Evolutionary conservation across 2,888 invertebrate genomes (phyloP).

Genomic region (Oegoconia quadripuncta): DNA sequence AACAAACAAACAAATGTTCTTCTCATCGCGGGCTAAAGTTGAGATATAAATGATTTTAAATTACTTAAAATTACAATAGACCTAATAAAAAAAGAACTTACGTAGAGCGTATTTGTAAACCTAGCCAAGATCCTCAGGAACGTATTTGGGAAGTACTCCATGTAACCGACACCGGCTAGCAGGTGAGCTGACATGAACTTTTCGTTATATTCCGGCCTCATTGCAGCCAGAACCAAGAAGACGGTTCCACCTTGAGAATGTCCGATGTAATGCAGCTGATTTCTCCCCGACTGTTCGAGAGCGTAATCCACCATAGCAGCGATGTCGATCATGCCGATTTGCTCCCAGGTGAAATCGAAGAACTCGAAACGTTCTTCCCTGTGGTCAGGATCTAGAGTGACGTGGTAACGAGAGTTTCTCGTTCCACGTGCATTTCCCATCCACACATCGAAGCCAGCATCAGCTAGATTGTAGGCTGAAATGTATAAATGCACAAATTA

Average conservation of each 20-base stretch:
- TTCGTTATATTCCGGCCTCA: constrained; percentile 23
- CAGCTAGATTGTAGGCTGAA: constrained; percentile 54
- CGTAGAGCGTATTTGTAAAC: constrained; percentile 14
- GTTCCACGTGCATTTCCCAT: constrained; percentile 86
- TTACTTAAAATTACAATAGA: too few species aligned
- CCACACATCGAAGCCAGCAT: constrained; percentile 83
- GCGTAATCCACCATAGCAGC: constrained; percentile 22
- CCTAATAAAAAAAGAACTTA: constrained; percentile 9
- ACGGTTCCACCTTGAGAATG: constrained; percentile 27
- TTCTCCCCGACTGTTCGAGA: constrained; percentile 16
- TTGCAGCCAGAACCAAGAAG: constrained; percentile 19
- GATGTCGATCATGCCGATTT: constrained; percentile 23
- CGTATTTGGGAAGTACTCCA: constrained; percentile 19
- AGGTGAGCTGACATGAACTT: constrained; percentile 23
- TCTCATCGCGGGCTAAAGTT: not conserved
- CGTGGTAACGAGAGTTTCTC: constrained; percentile 56
- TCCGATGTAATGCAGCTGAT: constrained; percentile 26
- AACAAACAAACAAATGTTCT: too few species aligned
- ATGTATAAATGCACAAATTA: not conserved
- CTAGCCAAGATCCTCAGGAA: constrained; percentile 5
- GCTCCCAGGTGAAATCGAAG: constrained; percentile 30
- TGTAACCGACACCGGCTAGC: constrained; percentile 25
- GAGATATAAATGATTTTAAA: not conserved
- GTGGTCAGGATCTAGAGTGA: constrained; percentile 13
- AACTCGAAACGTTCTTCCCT: constrained; percentile 13